Base-by-base conservation (phyloP, 1,140 invertebrate genomes). In the Physella acuta region DNA sequence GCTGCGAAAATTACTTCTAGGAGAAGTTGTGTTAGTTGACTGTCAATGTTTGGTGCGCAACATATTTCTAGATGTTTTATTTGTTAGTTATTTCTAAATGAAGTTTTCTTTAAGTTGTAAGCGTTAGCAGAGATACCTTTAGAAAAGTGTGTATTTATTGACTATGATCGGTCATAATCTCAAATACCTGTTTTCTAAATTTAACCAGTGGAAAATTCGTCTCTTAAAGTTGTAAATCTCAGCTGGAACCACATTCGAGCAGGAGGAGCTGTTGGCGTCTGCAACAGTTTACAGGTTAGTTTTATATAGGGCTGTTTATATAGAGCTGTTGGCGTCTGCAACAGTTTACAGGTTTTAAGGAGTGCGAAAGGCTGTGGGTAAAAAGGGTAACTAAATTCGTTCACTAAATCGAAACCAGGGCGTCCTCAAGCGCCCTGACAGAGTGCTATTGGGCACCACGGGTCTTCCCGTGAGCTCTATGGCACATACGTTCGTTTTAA, bases 201-300 rank as follows among this genome's bases (percentile, higher is more conserved):
- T 3, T 17, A 66, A 52, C 3, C 67, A 84, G 82, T 74, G 39
- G 71, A 74, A 20, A 84, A 82, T 66, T 73, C 76, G 24, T 70
- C 73, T 3, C 36, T 85, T 5, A 76, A 81, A 59, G 70, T 62
- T 20, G 65, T 85, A 17, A 79, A 85, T 69, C 49, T 85, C 1
- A 84, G 83, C 67, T 85, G 84, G 83, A 85, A 85, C 70, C 75
- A 80, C 52, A 82, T 85, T 28, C 63, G 82, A 37, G 59, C 77
- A 16, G 75, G 68, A 37, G 83, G 82, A 3, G 82, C 81, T 28
- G 76, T 83, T 16, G 76, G 78, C 33, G 59, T 85, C 20, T 81
- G 79, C 49, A 79, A 81, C 68, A 56, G 55, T 59, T 33, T 59
- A 24, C 33, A 44, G 39, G 66, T 60, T 11, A 67, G 52, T 17